Conservation (phyloP, 2,113 vertebrate genomes). For the Indicator maculatus region DNA sequence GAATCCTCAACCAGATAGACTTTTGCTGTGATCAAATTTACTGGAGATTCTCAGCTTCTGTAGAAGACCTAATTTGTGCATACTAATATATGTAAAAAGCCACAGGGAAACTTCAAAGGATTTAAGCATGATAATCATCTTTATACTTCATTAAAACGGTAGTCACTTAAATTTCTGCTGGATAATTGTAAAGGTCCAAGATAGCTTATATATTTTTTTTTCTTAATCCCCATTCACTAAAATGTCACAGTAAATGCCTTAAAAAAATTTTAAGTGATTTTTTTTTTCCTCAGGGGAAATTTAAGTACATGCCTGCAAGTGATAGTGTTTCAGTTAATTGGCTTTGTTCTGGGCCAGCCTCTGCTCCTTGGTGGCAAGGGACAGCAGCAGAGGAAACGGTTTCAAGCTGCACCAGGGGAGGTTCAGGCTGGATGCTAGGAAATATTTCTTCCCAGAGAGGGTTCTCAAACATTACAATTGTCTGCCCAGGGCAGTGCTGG, state of each 20-base stretch:
- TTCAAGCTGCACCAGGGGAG: too few relatives aligned
- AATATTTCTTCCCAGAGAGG: too few relatives aligned
- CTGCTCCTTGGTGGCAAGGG: too few relatives aligned
- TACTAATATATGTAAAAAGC: neutral
- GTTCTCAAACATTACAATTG: too few relatives aligned
- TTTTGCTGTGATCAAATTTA: neutral
- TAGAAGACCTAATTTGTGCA: neutral
- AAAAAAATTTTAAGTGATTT: neutral
- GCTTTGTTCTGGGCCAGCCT: neutral
- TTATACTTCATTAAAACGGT: neutral
- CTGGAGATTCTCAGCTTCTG: neutral
- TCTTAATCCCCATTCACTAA: neutral
- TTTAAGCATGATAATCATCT: neutral
- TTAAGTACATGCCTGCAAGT: neutral
- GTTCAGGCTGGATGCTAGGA: too few relatives aligned
- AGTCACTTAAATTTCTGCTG: neutral
- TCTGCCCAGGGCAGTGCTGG: too few relatives aligned
- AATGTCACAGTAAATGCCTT: neutral
- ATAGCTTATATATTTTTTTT: neutral
- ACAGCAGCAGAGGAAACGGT: too few relatives aligned
- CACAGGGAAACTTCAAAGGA: conserved; percentile 21
- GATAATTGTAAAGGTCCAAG: neutral
- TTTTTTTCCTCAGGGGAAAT: neutral
- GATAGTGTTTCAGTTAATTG: neutral
- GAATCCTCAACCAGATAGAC: too few relatives aligned